These are phyloP conservation scores for Lutraria rhynchaena DNA, from an alignment of 1,140 invertebrate genomes.

Conservation along the genomic window DNA sequence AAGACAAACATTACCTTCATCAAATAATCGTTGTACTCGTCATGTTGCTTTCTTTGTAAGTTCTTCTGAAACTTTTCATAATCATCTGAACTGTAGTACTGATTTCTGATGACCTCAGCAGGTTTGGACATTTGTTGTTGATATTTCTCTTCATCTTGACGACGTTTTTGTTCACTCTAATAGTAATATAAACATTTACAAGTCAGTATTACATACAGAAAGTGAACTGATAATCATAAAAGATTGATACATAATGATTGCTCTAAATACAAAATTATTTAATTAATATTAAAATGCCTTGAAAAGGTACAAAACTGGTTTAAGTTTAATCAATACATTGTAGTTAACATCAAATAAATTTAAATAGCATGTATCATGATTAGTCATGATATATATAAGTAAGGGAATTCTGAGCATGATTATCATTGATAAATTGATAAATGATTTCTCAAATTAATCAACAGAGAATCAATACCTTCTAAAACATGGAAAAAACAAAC, in stretches of 20 bases:
- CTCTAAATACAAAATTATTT: background rate
- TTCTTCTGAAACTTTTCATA: constrained; percentile 54
- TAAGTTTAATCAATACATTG: too few relatives aligned
- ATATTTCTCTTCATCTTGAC: constrained; percentile 4
- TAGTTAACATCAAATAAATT: too few relatives aligned
- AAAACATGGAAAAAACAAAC: too few relatives aligned
- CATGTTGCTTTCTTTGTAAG: constrained; percentile 35
- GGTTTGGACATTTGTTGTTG: constrained; percentile 31
- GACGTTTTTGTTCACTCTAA: background rate
- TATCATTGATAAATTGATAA: too few relatives aligned
- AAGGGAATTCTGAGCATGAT: too few relatives aligned
- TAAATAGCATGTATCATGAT: too few relatives aligned
- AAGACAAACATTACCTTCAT: constrained; percentile 24
- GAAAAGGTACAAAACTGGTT: too few relatives aligned
- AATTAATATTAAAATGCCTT: too few relatives aligned
- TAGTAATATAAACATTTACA: background rate
- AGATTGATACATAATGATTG: background rate
- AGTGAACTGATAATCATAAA: background rate
- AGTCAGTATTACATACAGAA: too few relatives aligned
- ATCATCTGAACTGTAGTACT: constrained; percentile 54
- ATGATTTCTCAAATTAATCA: too few relatives aligned
- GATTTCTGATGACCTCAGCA: constrained; percentile 39
- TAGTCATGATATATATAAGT: too few relatives aligned
- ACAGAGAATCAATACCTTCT: too few relatives aligned
- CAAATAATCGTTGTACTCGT: constrained; percentile 49